Conservation (phyloP, 1,140 invertebrate species). For the Apis dorsata region DNA sequence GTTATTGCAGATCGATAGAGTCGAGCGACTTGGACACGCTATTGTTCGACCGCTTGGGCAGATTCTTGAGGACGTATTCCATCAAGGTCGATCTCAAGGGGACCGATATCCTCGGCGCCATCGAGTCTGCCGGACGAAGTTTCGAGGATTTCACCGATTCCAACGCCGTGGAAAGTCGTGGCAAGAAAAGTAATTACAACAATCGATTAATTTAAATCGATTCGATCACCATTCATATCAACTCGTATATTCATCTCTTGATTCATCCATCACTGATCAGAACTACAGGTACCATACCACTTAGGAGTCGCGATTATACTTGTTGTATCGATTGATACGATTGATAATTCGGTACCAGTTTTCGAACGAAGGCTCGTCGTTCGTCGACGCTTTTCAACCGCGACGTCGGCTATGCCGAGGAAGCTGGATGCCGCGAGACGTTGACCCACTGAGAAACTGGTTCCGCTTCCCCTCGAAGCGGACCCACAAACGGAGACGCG, state of each 20-base stretch:
- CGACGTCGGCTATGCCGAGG: conserved; percentile 37
- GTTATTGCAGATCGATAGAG: conserved; percentile 78
- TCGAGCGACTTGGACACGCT: conserved; percentile 84
- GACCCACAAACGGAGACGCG: conserved; percentile 44
- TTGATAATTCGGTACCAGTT: conserved; percentile 31
- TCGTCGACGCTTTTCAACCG: conserved; percentile 27
- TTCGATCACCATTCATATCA: not conserved
- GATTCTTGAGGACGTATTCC: conserved; percentile 88
- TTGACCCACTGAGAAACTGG: conserved; percentile 80
- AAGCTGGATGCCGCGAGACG: conserved; percentile 68
- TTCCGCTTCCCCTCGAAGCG: conserved; percentile 76
- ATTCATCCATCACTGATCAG: too few relatives aligned
- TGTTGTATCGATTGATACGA: conserved; percentile 34
- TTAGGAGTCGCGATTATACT: conserved; percentile 27
- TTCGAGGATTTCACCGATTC: conserved; percentile 85
- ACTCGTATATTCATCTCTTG: not conserved
- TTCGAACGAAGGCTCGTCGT: not conserved
- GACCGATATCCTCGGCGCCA: conserved; percentile 88
- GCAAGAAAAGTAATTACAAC: conserved; percentile 85
- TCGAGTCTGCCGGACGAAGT: conserved; percentile 88
- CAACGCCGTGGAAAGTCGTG: conserved; percentile 84
- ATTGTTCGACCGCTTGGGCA: conserved; percentile 84
- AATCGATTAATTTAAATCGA: not conserved
- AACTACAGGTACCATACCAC: too few relatives aligned
- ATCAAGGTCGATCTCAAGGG: conserved; percentile 92